Evolutionary conservation across 2,797 vertebrate genomes (phyloP), one percentile per base, ranked within the genome.

Genomic region (Gila robusta): DNA sequence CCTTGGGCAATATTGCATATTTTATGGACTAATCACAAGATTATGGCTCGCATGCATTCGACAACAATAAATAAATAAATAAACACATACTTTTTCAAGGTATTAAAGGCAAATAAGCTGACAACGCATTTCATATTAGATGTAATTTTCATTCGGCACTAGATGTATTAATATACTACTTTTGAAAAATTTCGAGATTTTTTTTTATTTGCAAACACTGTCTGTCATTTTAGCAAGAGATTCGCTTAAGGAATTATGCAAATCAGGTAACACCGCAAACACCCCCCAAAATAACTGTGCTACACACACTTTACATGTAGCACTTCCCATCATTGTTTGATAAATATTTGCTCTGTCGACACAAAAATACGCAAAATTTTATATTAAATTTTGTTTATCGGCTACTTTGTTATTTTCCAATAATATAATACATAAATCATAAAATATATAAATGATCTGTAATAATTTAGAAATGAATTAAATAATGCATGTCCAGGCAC

Each of bases 1-100:
- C 52, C 67, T 79, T 39, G 37, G 19, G 83, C 66, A 28, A 64
- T 5, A 28, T 85, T 85, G 16, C 52, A 79, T 85, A 85, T 72
- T 72, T 49, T 85, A 59, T 80, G 32, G 52, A 59, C 67, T 49
- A 79, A 80, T 85, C 77, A 71, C 14, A 59, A 47, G 52, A 70
- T 72, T 80, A 59, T 64, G 28, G 62, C 6, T 56, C 2, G 3
- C 35, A 70, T 32, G 52, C 59, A 78, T 64, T 73, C 41, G 7
- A 41, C 14, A 16, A 32, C n/a, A 5, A 59, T 52, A 37, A 81
- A 32, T 32, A 71, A 82, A 70, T 39, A 73, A 11, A 52, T 49
- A 59, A 12, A 69, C 8, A n/a, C 32, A 84, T 78, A 56, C 12
- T 32, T 52, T 78, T 37, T 56, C 47, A 21, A 41, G 35, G 32